A percentile compares a stretch with the other conserved stretches of the same genome.
Conservation (phyloP, 2,113 vertebrate genomes). For the Nothocercus nigrocapillus region DNA sequence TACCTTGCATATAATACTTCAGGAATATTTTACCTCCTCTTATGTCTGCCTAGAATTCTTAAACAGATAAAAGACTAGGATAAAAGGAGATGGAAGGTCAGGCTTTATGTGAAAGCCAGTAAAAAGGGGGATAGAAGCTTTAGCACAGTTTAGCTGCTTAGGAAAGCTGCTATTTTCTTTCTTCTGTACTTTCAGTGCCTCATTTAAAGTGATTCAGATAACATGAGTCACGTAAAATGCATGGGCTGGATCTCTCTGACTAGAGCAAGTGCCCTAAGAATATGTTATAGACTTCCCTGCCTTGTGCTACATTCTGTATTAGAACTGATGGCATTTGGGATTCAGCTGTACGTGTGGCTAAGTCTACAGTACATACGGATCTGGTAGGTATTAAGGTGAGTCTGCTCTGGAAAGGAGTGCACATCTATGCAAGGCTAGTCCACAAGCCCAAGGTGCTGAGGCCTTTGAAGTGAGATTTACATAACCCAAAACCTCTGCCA, state of each 20-base stretch:
- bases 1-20: accelerated
- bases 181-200: not conserved
- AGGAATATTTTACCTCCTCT: not conserved
- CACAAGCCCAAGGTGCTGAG: not conserved
- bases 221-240: constrained; percentile 55
- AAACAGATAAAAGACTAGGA: not conserved
- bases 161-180: not conserved
- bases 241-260: constrained; percentile 27
- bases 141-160: not conserved
- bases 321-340: constrained; percentile 53
- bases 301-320: constrained; percentile 62
- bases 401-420: not conserved
- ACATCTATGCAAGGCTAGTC: not conserved
- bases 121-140: not conserved
- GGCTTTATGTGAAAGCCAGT: not conserved
- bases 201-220: constrained; percentile 46
- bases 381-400: not conserved
- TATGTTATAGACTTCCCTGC: constrained; percentile 33
- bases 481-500: not conserved
- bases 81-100: constrained; percentile 19
- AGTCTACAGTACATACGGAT: not conserved
- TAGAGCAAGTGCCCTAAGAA: constrained; percentile 23
- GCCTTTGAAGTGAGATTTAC: constrained; percentile 7
- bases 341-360: constrained; percentile 26
- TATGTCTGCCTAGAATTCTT: not conserved